Percentiles rank a stretch among this genome's conserved stretches.
These are phyloP conservation scores for Dicycla oo DNA, from an alignment of 2,888 invertebrate genomes.

Conservation along the genomic window DNA sequence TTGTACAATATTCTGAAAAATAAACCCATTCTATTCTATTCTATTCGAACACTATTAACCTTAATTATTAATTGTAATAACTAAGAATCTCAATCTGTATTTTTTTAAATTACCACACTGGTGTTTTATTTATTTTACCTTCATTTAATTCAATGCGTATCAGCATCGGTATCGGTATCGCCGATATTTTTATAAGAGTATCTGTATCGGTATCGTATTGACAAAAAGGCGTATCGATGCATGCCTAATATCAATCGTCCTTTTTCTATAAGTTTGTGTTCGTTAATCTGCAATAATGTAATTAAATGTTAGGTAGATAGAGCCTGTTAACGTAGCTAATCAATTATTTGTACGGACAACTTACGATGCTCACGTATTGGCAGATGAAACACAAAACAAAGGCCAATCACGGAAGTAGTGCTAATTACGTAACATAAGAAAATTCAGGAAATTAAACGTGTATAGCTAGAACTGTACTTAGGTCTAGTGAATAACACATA, in stretches of 20 bases:
- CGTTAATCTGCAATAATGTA: slow-evolving; percentile 4
- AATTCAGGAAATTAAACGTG: slow-evolving; percentile 25
- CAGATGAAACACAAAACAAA: slow-evolving; percentile 17
- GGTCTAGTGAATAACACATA: neutral
- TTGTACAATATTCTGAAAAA: no score
- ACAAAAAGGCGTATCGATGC: no score
- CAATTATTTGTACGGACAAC: slow-evolving; percentile 33
- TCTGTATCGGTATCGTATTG: no score
- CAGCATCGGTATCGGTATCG: no score
- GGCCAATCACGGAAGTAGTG: slow-evolving; percentile 11
- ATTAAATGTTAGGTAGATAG: slow-evolving; percentile 1
- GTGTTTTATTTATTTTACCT: no score
- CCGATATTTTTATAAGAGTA: no score
- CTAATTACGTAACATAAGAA: slow-evolving; percentile 18
- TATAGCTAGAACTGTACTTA: neutral
- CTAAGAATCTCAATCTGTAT: no score
- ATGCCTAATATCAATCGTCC: neutral
- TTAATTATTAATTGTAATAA: no score
- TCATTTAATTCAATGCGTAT: no score
- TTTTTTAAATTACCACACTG: no score
- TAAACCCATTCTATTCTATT: no score
- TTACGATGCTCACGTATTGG: neutral
- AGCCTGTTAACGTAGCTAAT: slow-evolving; percentile 12
- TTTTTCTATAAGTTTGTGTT: neutral
- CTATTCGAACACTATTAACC: no score